These are phyloP conservation scores for Dipodomys ordii DNA, from an alignment of 2,113 vertebrate genomes.

Conservation along the genomic window DNA sequence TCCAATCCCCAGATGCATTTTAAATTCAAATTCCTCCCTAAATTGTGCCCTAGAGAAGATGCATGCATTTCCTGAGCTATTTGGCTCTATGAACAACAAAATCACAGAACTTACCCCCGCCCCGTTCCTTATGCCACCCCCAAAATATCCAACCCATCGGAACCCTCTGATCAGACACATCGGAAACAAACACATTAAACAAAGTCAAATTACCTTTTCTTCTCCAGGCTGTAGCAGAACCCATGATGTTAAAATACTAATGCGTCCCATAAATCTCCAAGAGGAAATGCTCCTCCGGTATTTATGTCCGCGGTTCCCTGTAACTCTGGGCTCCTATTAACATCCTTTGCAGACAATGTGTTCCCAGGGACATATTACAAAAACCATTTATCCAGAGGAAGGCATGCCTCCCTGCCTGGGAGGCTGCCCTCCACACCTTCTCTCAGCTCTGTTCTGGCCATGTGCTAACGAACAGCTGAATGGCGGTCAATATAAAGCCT, in stretches of 20 bases:
- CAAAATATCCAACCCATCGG: not conserved
- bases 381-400: constrained; percentile 56
- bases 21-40: not conserved
- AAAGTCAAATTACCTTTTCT: constrained; percentile 52
- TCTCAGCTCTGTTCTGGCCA: not conserved
- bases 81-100: not conserved
- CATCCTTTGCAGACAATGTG: constrained; percentile 61
- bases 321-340: constrained; percentile 72
- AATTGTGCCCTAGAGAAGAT: not conserved
- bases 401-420: not conserved
- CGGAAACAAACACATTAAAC: constrained; percentile 2
- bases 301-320: constrained; percentile 51
- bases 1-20: not conserved
- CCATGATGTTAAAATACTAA: constrained; percentile 56
- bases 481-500: not conserved
- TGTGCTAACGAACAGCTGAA: not conserved
- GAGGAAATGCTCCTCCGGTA: constrained; percentile 51
- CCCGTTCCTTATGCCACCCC: not conserved
- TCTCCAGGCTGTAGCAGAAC: constrained; percentile 31
- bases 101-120: not conserved
- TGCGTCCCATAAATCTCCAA: constrained; percentile 48
- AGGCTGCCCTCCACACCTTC: not conserved
- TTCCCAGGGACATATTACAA: constrained; percentile 59
- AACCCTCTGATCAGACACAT: not conserved
- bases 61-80: not conserved